These are phyloP conservation scores for Ceratitis capitata DNA, from an alignment of 1,140 invertebrate genomes.

Conservation along the genomic window DNA sequence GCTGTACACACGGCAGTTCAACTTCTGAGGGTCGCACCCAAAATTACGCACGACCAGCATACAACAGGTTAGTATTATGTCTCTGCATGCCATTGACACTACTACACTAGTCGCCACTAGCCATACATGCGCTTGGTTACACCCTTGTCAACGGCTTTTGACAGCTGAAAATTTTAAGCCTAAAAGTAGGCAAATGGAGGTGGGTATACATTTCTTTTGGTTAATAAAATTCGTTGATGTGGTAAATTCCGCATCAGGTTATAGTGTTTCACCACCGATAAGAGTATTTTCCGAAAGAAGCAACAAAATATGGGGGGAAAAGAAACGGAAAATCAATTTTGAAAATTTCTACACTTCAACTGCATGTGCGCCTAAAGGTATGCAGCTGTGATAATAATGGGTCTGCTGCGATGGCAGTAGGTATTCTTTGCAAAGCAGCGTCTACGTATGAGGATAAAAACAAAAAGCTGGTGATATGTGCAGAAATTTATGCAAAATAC, in stretches of 20 bases:
- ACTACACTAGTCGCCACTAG: neutral
- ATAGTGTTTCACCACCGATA: neutral
- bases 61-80: neutral
- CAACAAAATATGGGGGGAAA: neutral
- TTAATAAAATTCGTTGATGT: neutral
- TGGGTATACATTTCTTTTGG: neutral
- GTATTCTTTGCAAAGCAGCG: neutral
- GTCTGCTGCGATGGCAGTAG: neutral
- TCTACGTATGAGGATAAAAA: neutral
- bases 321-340: conserved; percentile 24
- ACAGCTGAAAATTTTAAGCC: conserved; percentile 23
- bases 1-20: neutral
- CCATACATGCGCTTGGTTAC: neutral
- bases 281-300: neutral
- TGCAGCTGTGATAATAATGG: conserved; percentile 33
- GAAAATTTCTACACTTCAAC: neutral
- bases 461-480: neutral
- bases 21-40: neutral
- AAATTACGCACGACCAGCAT: neutral
- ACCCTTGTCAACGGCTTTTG: conserved; percentile 29
- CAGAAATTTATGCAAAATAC: conserved; percentile 20
- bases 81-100: neutral
- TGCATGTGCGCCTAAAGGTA: conserved; percentile 15
- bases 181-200: neutral
- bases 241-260: neutral